Evolutionary conservation across 2,888 invertebrate species (phyloP).

Genomic region (Mesorhabditis belari): DNA sequence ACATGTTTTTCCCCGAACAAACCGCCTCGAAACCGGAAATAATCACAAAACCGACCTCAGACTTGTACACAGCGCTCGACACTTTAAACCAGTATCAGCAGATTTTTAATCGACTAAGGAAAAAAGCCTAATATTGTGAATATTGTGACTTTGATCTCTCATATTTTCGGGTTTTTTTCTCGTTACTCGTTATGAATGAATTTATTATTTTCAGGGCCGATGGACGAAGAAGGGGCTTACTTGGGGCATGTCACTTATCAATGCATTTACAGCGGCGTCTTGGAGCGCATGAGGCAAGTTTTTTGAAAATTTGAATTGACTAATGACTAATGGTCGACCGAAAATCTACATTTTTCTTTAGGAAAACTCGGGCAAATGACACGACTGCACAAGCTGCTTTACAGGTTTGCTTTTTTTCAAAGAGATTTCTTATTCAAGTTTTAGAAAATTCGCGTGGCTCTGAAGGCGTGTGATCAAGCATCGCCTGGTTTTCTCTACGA

Average conservation of each 20-base stretch:
- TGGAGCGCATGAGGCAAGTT: conserved; percentile 36
- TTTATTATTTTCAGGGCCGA: conserved; percentile 5
- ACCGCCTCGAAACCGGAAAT: conserved; percentile 22
- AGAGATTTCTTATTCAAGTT: neutral
- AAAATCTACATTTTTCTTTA: conserved; percentile 5
- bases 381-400: conserved; percentile 31
- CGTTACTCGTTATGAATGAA: neutral
- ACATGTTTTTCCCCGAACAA: conserved; percentile 19
- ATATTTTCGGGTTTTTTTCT: no score
- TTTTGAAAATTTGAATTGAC: neutral
- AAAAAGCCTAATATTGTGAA: conserved; percentile 10
- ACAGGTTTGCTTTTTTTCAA: conserved; percentile 24
- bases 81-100: conserved; percentile 40
- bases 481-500: conserved; percentile 46
- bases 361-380: conserved; percentile 21
- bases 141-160: neutral
- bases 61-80: conserved; percentile 36
- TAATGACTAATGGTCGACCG: no score
- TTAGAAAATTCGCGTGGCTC: conserved; percentile 33
- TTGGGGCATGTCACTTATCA: conserved; percentile 49
- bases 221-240: conserved; percentile 45
- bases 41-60: no score
- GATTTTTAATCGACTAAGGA: conserved; percentile 26
- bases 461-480: conserved; percentile 29
- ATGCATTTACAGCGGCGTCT: conserved; percentile 40